A percentile compares a stretch with the other conserved stretches of the same genome.
phyloP scores from a whole-genome alignment of 2,113 vertebrate species.

The Oryzias celebensis region DNA sequence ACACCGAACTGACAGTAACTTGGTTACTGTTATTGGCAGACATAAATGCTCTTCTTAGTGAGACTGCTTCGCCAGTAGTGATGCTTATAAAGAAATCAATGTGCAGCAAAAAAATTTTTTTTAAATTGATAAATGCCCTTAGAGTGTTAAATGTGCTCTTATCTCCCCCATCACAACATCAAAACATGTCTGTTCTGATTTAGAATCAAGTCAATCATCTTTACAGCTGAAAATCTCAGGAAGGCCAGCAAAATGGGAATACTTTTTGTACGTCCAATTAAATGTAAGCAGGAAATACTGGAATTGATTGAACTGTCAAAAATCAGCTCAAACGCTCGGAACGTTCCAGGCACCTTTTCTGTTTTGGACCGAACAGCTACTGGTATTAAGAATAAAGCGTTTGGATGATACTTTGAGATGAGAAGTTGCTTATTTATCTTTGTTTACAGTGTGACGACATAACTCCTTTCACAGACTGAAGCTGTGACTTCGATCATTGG shows the following conservation, averaged over 20 bases:
- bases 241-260: conserved; percentile 6
- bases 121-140: conserved; percentile 62
- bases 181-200: conserved; percentile 42
- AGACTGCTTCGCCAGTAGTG: conserved; percentile 65
- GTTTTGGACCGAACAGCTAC: conserved; percentile 22
- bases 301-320: conserved; percentile 51
- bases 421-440: conserved; percentile 30
- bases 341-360: conserved; percentile 1
- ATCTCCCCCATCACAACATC: conserved; percentile 56
- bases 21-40: conserved; percentile 57
- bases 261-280: conserved; percentile 26
- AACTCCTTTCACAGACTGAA: conserved; percentile 14
- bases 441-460: conserved; percentile 23
- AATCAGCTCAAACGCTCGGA: conserved; percentile 20
- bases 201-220: conserved; percentile 45
- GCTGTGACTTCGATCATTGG: too few relatives aligned
- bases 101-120: conserved; percentile 50
- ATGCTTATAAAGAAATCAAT: conserved; percentile 49
- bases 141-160: conserved; percentile 62
- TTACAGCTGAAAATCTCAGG: conserved; percentile 26
- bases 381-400: conserved; percentile 19
- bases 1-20: conserved; percentile 64
- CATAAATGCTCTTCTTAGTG: conserved; percentile 49
- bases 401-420: conserved; percentile 19
- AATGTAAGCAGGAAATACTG: conserved; percentile 58